These are phyloP conservation scores for Phyto melanocephala DNA, from an alignment of 2,888 invertebrate species.

Conservation along the genomic window DNA sequence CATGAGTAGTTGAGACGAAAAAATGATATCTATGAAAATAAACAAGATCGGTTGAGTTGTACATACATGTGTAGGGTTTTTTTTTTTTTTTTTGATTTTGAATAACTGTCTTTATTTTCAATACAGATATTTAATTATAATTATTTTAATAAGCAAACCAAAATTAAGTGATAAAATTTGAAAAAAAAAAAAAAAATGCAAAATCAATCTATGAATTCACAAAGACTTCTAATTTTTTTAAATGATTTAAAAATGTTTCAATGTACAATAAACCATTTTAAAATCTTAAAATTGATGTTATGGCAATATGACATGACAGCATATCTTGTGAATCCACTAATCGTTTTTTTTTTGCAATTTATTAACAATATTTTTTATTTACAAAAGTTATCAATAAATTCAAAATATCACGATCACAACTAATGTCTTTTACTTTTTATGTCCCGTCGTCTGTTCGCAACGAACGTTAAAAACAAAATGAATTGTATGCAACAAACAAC, in stretches of 20 bases:
- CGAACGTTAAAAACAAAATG: constrained; percentile 74
- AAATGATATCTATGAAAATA: constrained; percentile 13
- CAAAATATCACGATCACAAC: constrained; percentile 43
- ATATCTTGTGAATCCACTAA: no score
- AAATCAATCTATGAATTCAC: no score
- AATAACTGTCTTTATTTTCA: background rate
- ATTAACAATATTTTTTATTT: background rate
- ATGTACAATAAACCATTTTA: no score
- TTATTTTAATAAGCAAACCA: no score
- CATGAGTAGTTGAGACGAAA: constrained; percentile 14
- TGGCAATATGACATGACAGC: no score
- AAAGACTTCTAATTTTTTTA: no score
- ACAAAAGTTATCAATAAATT: constrained; percentile 18
- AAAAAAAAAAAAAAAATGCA: no score
- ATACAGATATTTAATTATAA: no score
- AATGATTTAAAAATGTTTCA: no score
- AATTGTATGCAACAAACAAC: constrained; percentile 56
- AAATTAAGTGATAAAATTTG: no score
- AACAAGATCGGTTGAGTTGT: constrained; percentile 18
- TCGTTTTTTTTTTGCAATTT: constrained; percentile 4
- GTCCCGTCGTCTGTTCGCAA: constrained; percentile 68
- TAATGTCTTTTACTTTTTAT: constrained; percentile 5
- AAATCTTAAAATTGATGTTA: no score
- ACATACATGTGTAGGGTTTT: no score
- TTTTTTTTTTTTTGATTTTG: background rate